Evolutionary conservation across 2,797 vertebrate species (phyloP).

Genomic region (Coilia nasus): DNA sequence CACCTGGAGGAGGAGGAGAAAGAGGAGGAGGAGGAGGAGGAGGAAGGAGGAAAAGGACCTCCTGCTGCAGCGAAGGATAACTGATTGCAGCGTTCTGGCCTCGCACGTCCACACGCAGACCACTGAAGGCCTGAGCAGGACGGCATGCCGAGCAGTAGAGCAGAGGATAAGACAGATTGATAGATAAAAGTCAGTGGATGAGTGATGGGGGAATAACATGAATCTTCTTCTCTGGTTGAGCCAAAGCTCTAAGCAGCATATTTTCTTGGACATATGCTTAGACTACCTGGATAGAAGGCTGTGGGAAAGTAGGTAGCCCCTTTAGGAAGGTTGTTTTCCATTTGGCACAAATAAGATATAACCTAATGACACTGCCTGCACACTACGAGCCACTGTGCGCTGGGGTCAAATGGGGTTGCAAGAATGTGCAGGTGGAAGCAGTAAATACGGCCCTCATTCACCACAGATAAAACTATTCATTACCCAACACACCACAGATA

Average conservation of each 20-base stretch:
- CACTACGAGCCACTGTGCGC: not conserved
- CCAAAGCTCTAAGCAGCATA: not conserved
- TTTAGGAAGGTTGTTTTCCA: not conserved
- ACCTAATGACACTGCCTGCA: not conserved
- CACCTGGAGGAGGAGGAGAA: conserved; percentile 31
- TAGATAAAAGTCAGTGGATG: conserved; percentile 16
- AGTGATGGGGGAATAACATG: conserved; percentile 6
- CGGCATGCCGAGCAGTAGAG: not conserved
- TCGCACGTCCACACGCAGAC: not conserved
- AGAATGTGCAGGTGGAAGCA: not conserved
- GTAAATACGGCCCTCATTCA: not conserved
- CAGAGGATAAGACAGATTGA: not conserved
- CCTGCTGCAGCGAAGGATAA: conserved; percentile 40
- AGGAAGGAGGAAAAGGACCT: conserved; percentile 19
- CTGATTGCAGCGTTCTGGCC: conserved; percentile 29
- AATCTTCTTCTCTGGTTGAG: not conserved
- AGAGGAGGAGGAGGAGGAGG: not conserved
- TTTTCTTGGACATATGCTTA: not conserved
- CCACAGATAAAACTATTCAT: not conserved
- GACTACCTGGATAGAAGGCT: not conserved
- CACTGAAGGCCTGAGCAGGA: not conserved
- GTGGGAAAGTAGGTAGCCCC: not conserved
- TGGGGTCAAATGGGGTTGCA: not conserved
- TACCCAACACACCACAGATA: not conserved
- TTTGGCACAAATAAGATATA: not conserved